Percentiles rank a stretch among this genome's conserved stretches.
These are phyloP conservation scores for Micronycteris hirsuta DNA, from an alignment of 2,113 vertebrate species.

Conservation along the genomic window DNA sequence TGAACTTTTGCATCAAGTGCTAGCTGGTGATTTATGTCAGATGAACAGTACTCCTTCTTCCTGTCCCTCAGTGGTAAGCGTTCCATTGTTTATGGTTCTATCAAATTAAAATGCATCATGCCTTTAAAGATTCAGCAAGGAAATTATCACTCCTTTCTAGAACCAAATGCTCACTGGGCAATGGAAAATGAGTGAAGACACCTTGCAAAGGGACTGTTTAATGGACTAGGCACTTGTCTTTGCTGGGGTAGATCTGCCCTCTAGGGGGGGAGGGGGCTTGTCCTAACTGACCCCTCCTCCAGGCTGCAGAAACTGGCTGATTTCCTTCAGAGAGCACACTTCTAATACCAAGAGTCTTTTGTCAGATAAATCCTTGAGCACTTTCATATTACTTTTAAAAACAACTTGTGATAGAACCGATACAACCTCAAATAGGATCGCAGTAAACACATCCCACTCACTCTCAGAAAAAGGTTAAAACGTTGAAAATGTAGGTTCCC, in stretches of 20 bases:
- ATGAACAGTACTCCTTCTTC: neutral
- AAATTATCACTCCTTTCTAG: slow-evolving; percentile 65
- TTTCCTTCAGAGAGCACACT: slow-evolving; percentile 12
- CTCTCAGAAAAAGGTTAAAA: neutral
- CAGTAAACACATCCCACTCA: neutral
- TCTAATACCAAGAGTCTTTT: slow-evolving; percentile 61
- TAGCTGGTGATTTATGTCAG: slow-evolving; percentile 16
- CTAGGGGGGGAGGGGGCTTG: too few species aligned
- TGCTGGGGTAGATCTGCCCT: too few species aligned
- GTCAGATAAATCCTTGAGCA: slow-evolving; percentile 68
- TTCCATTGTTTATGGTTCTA: slow-evolving; percentile 35
- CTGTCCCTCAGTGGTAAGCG: neutral
- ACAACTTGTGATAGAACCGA: neutral
- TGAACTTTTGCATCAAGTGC: slow-evolving; percentile 49
- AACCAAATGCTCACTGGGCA: slow-evolving; percentile 12
- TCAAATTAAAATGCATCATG: neutral
- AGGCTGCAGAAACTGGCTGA: slow-evolving; percentile 43
- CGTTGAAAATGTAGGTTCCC: neutral
- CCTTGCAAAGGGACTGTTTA: slow-evolving; percentile 30
- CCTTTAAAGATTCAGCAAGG: slow-evolving; percentile 55
- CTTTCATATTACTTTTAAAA: slow-evolving; percentile 51
- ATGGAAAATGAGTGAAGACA: neutral
- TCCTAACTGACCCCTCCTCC: slow-evolving; percentile 55
- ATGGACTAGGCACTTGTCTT: slow-evolving; percentile 27
- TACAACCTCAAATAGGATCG: neutral